Evolutionary conservation across 2,888 invertebrate species (phyloP), one percentile per base, ranked within the genome.

Genomic region (Cataglyphis altisquamis): DNA sequence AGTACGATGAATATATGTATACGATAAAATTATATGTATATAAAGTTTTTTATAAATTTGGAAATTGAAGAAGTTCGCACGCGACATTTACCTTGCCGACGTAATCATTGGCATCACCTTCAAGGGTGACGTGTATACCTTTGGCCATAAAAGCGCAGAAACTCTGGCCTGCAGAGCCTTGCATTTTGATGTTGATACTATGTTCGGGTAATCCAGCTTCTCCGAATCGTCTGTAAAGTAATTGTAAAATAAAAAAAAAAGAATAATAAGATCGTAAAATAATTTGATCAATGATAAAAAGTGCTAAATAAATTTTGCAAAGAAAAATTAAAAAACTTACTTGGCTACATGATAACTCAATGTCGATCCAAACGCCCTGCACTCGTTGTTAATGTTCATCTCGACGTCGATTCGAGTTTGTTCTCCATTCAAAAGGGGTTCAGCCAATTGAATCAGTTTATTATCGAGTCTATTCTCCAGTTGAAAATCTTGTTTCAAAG

Each of bases 51-150:
- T 3, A 5, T 0, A 74, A 74, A 45, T 63, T 63, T n/a, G 52
- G 10, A 63, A 39, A 12, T 74, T 45, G 9, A 36, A 64, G 8
- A 21, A 57, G 32, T 4, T 60, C 4, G 10, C 57, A 5, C 25
- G 48, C 6, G 6, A 48, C 0, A n/a, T 52, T 84, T 90, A 96
- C 96, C 95, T 97, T 97, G 95, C 99, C 99, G 86, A 99, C 99
- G 94, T 99, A 99, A 95, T 99, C 99, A 94, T 99, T 99, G 45
- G 99, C 97, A 95, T 99, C 99, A 63, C 99, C 99, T 95, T 98
- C 99, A 25, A 99, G 95, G 0, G 97, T 98, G 4, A 99, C 97
- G 77, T 97, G 97, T 80, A 99, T 96, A 36, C 99, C 99, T 88
- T 97, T 97, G 0, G 98, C 97, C 91, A 99, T 95, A 96, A 99